A percentile compares a stretch with the other conserved stretches of the same genome.
Evolutionary conservation across 2,113 vertebrate genomes (phyloP).

Genomic region (Psammodynastes pulverulentus): DNA sequence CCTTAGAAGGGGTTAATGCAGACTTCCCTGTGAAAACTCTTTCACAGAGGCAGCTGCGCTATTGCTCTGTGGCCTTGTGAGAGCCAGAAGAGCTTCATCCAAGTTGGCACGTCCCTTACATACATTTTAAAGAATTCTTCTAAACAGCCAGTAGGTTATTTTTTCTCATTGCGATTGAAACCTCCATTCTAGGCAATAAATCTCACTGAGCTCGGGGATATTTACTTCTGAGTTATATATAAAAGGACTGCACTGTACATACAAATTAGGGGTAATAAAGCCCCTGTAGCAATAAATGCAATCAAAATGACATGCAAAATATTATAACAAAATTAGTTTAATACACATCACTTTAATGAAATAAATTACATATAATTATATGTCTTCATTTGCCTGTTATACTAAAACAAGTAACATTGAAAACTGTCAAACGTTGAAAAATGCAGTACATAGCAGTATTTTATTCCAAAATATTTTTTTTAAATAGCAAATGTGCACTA

Average conservation of each 20-base stretch:
- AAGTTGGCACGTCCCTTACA: background rate
- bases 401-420: background rate
- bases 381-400: background rate
- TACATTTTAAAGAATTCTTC: background rate
- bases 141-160: background rate
- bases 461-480: background rate
- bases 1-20: background rate
- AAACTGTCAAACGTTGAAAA: background rate
- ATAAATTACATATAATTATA: background rate
- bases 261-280: background rate
- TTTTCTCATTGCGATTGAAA: background rate
- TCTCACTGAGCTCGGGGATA: background rate
- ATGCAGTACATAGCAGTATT: background rate
- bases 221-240: background rate
- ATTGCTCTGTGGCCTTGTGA: background rate
- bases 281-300: background rate
- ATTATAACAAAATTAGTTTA: background rate
- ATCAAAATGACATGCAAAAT: background rate
- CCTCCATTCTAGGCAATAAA: background rate
- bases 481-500: background rate
- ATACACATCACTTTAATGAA: background rate
- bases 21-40: background rate
- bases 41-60: background rate
- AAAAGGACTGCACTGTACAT: background rate
- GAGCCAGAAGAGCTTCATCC: background rate